A percentile compares a stretch with the other conserved stretches of the same genome.
Conservation (phyloP, 2,888 invertebrate genomes). For the Apamea anceps region DNA sequence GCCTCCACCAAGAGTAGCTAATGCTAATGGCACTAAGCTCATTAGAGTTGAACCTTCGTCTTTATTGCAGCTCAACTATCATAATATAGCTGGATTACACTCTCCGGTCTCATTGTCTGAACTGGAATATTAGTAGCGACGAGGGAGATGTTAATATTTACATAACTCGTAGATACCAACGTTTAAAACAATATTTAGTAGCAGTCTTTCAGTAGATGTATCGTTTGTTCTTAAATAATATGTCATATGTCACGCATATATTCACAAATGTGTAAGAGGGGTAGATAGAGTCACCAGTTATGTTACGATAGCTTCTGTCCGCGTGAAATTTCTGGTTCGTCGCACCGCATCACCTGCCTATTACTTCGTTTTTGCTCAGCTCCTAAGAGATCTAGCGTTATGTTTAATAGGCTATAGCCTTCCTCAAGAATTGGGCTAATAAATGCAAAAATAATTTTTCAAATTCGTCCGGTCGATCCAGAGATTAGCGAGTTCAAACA, state of each 20-base stretch:
- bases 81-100: slow-evolving; percentile 34
- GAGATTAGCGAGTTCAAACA: background rate
- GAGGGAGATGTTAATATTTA: slow-evolving; percentile 21
- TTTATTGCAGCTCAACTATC: slow-evolving; percentile 32
- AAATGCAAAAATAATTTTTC: background rate
- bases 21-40: slow-evolving; percentile 24
- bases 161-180: background rate
- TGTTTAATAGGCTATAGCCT: background rate
- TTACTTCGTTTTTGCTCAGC: background rate
- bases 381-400: background rate
- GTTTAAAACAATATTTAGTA: background rate
- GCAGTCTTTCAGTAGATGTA: background rate
- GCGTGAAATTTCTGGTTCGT: background rate
- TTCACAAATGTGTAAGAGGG: background rate
- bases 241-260: background rate
- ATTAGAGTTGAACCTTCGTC: slow-evolving; percentile 26
- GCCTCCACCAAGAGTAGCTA: slow-evolving; percentile 18
- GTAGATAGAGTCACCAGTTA: background rate
- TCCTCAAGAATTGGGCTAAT: background rate
- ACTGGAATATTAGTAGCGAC: slow-evolving; percentile 11
- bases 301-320: background rate
- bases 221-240: background rate
- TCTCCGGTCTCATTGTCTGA: slow-evolving; percentile 22
- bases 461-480: background rate
- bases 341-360: background rate